phyloP scores from a whole-genome alignment of 2,888 invertebrate species.

The Onthophagus sagittarius region DNA sequence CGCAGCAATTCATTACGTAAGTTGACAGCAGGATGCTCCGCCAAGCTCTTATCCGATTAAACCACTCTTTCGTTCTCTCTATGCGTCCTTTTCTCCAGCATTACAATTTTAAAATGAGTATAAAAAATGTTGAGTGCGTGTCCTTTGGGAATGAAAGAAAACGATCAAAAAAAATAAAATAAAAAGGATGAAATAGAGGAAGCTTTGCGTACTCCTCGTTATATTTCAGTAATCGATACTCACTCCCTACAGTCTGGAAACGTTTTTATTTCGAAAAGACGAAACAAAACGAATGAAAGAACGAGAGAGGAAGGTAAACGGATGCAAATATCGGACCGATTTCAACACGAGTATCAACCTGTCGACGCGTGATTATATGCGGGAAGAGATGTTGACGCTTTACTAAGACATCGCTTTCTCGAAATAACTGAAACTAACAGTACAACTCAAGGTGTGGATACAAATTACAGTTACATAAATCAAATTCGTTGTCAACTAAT shows the following conservation, averaged over 20 bases:
- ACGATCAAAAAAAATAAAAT: not conserved
- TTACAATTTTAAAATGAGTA: not conserved
- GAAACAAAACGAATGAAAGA: not conserved
- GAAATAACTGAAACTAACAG: not conserved
- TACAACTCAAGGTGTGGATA: not conserved
- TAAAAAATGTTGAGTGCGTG: not conserved
- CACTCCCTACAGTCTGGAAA: not conserved
- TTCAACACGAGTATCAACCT: not conserved
- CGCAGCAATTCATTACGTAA: conserved; percentile 7
- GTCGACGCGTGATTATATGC: not conserved
- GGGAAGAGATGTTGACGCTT: not conserved
- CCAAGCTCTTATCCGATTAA: not conserved
- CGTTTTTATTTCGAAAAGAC: not conserved
- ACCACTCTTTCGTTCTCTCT: not conserved
- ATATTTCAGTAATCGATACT: not conserved
- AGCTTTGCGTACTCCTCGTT: not conserved
- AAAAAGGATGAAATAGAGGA: not conserved
- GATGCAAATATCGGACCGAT: not conserved
- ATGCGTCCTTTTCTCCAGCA: not conserved
- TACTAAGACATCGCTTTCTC: not conserved
- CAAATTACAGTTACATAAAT: not conserved
- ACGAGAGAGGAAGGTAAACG: not conserved
- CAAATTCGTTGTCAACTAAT: not conserved
- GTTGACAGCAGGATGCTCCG: conserved; percentile 10
- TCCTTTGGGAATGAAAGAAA: not conserved